Evolutionary conservation across 2,113 vertebrate species (phyloP).

Genomic region (Progne subis): DNA sequence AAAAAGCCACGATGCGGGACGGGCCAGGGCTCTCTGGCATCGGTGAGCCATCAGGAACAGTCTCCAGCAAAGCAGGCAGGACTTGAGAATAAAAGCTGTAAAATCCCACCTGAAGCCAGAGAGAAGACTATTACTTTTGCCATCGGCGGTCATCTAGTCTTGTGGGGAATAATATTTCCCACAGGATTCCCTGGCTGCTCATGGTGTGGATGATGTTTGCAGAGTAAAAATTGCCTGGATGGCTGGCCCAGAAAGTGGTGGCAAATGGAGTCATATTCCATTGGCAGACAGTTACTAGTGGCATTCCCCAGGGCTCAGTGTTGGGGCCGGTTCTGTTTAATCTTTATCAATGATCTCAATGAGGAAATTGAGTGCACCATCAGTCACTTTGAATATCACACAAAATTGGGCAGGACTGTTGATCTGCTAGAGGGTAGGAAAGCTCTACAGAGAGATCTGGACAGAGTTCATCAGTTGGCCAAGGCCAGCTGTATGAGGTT

Average conservation of each 20-base stretch:
- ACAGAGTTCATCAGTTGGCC: background rate
- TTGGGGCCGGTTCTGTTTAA: background rate
- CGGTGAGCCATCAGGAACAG: too few relatives aligned
- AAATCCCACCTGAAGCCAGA: too few relatives aligned
- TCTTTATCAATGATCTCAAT: background rate
- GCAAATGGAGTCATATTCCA: background rate
- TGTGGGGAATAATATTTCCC: too few relatives aligned
- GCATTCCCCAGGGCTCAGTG: background rate
- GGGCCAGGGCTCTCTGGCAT: too few relatives aligned
- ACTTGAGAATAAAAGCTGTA: too few relatives aligned
- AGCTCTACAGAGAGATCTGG: background rate
- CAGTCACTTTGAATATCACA: background rate
- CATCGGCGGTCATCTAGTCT: too few relatives aligned
- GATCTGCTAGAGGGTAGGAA: background rate
- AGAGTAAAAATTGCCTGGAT: background rate
- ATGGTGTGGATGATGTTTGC: background rate
- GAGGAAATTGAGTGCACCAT: rapidly evolving
- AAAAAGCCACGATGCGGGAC: too few relatives aligned
- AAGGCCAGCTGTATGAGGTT: background rate
- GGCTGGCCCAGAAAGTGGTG: background rate
- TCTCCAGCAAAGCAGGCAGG: too few relatives aligned
- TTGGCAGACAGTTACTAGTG: rapidly evolving
- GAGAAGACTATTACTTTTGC: too few relatives aligned
- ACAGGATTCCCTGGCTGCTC: background rate
- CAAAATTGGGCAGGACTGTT: background rate